These are phyloP conservation scores for Ammospiza caudacuta DNA, from an alignment of 2,113 vertebrate genomes.

Conservation along the genomic window DNA sequence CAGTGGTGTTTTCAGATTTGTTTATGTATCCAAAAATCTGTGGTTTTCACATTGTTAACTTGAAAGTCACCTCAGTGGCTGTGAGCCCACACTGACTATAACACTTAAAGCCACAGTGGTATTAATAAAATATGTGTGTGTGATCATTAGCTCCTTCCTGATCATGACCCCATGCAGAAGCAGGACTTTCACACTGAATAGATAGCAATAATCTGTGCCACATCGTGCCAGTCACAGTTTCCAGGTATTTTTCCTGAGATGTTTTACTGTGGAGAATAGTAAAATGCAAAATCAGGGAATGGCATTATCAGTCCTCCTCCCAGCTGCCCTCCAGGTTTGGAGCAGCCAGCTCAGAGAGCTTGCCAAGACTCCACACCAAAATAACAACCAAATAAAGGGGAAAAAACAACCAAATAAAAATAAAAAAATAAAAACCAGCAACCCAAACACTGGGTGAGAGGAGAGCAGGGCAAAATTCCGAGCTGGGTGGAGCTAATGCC, in stretches of 20 bases:
- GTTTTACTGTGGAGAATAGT: neutral
- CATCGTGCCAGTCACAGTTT: fast-evolving
- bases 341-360: neutral
- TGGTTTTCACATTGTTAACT: neutral
- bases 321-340: neutral
- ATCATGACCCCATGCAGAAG: neutral
- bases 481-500: neutral
- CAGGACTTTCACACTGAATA: neutral
- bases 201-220: neutral
- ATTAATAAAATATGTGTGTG: neutral
- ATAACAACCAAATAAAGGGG: neutral
- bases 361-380: neutral
- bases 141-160: neutral
- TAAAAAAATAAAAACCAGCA: neutral
- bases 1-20: neutral
- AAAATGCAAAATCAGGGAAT: neutral
- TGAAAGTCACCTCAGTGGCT: neutral
- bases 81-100: neutral
- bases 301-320: neutral
- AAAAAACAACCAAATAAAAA: neutral
- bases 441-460: neutral
- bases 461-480: neutral
- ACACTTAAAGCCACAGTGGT: neutral
- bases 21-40: neutral
- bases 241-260: neutral